A percentile compares a stretch with the other conserved stretches of the same genome.
phyloP scores from a whole-genome alignment of 2,113 vertebrate species.

The Odocoileus hemionus region DNA sequence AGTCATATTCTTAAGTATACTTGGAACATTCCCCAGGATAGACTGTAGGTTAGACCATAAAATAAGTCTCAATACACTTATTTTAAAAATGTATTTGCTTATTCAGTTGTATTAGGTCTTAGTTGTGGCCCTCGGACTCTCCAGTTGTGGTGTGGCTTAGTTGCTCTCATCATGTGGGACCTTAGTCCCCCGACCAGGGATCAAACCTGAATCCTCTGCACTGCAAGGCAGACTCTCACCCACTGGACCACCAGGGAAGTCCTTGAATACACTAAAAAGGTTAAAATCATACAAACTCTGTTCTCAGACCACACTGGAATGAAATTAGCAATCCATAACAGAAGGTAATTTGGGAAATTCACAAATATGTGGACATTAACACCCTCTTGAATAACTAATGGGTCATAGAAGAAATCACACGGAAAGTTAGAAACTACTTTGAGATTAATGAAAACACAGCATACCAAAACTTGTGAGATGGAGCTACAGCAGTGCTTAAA shows the following conservation, averaged over 20 bases:
- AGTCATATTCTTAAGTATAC: neutral
- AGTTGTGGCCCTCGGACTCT: neutral
- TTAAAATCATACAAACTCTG: neutral
- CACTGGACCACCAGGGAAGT: neutral
- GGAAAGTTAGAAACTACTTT: neutral
- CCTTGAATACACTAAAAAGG: neutral
- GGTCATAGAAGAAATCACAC: neutral
- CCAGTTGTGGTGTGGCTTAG: neutral
- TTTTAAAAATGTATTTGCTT: neutral
- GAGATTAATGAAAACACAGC: neutral
- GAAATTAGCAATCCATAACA: neutral
- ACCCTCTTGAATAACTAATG: neutral
- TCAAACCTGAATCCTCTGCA: neutral
- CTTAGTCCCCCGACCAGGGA: neutral
- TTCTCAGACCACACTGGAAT: neutral
- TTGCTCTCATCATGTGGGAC: neutral
- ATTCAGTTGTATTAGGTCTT: neutral
- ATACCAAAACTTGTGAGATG: neutral
- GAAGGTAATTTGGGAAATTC: neutral
- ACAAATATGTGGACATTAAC: neutral
- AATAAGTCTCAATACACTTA: neutral
- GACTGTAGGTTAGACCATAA: neutral
- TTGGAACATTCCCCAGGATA: neutral
- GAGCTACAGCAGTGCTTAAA: neutral
- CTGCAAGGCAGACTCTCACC: neutral